Percentiles rank a stretch among this genome's conserved stretches.
phyloP scores from a whole-genome alignment of 2,888 invertebrate genomes.

The Phrixothrix hirtus region DNA sequence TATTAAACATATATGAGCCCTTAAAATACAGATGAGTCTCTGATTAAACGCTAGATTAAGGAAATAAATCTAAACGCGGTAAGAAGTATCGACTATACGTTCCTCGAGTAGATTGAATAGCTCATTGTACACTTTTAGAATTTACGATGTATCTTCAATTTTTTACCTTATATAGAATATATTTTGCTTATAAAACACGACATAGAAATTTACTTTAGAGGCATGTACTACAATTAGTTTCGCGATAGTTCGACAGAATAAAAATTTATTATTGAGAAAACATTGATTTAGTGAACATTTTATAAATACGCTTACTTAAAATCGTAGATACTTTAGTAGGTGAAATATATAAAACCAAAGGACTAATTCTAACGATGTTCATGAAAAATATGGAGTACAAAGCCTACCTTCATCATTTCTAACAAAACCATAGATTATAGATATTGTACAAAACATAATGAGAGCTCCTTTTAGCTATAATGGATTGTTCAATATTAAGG shows the following conservation, averaged over 20 bases:
- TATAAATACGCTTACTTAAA: not conserved
- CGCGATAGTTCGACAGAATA: no score
- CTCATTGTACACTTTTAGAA: not conserved
- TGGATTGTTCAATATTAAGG: not conserved
- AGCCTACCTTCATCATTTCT: not conserved
- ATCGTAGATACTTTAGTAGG: not conserved
- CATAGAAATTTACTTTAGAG: no score
- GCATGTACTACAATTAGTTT: no score
- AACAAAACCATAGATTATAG: not conserved
- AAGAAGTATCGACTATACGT: constrained; percentile 26
- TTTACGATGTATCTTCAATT: no score
- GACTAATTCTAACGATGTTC: not conserved
- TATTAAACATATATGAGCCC: constrained; percentile 20
- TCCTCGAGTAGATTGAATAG: constrained; percentile 18
- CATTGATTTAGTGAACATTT: not conserved
- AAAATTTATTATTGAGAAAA: not conserved
- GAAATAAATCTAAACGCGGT: constrained; percentile 28
- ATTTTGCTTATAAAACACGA: no score
- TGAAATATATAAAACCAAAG: not conserved
- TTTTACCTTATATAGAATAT: no score
- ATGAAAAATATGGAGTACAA: not conserved
- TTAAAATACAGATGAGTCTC: constrained; percentile 22
- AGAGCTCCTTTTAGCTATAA: not conserved
- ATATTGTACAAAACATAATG: not conserved
- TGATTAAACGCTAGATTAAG: constrained; percentile 29